A percentile compares a stretch with the other conserved stretches of the same genome.
phyloP scores from a whole-genome alignment of 2,888 invertebrate genomes.

The Gandaritis pyraliata region DNA sequence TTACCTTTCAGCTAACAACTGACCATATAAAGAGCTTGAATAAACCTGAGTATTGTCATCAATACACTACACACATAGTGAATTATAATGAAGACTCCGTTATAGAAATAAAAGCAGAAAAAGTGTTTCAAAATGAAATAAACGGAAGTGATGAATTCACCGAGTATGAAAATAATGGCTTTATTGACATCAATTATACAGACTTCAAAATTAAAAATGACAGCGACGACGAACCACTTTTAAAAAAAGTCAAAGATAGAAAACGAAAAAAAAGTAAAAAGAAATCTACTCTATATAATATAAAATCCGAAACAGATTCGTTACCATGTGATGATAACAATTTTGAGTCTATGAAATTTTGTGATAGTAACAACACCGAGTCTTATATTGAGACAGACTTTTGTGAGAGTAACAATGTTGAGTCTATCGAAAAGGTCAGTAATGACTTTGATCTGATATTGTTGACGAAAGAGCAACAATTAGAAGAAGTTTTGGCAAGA shows the following conservation, averaged over 20 bases:
- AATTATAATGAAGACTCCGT: constrained; percentile 21
- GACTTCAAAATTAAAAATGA: constrained; percentile 15
- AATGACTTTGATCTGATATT: constrained; percentile 47
- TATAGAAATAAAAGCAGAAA: constrained; percentile 23
- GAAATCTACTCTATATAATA: neutral
- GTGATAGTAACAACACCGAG: too few species aligned
- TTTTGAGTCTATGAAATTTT: neutral
- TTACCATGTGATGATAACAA: neutral
- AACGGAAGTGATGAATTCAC: neutral
- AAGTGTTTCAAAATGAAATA: neutral
- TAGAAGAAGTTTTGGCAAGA: constrained; percentile 57
- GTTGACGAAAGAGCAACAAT: constrained; percentile 62
- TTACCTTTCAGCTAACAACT: constrained; percentile 45
- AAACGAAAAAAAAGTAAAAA: constrained; percentile 35
- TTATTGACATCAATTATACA: neutral
- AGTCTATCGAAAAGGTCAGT: neutral
- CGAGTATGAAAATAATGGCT: constrained; percentile 16
- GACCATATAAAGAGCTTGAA: constrained; percentile 43
- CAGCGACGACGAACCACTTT: constrained; percentile 38
- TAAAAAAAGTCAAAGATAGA: constrained; percentile 29
- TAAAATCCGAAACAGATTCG: constrained; percentile 8
- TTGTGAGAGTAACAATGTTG: neutral
- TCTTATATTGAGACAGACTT: too few species aligned
- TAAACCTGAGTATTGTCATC: constrained; percentile 25
- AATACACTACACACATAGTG: constrained; percentile 23